A percentile compares a stretch with the other conserved stretches of the same genome.
Conservation (phyloP, 2,888 invertebrate genomes). For the Agonopterix arenella region DNA sequence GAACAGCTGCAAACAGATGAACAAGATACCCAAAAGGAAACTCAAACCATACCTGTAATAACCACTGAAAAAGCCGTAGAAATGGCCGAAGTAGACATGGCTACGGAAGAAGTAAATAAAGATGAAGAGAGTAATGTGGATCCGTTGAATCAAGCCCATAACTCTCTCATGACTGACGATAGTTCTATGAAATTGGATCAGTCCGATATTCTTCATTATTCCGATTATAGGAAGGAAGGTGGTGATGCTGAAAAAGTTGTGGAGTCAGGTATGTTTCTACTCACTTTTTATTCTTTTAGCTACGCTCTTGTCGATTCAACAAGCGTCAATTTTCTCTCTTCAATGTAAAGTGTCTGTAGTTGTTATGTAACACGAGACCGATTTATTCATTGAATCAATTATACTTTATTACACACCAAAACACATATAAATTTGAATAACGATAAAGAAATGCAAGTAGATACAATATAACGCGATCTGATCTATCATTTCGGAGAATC, state of each 20-base stretch:
- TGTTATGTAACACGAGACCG: too few species aligned
- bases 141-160: slow-evolving; percentile 40
- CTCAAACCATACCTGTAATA: not conserved
- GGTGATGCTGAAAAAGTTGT: slow-evolving; percentile 12
- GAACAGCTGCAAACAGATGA: not conserved
- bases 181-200: slow-evolving; percentile 44
- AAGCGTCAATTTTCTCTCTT: too few species aligned
- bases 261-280: slow-evolving; percentile 19
- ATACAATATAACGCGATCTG: too few species aligned
- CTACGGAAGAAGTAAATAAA: not conserved
- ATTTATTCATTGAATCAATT: too few species aligned
- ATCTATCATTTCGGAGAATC: too few species aligned
- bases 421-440: not conserved
- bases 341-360: too few species aligned
- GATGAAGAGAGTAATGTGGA: slow-evolving; percentile 17
- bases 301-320: too few species aligned
- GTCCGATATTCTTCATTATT: slow-evolving; percentile 45
- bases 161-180: slow-evolving; percentile 61
- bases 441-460: not conserved
- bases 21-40: not conserved
- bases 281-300: too few species aligned
- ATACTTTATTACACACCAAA: too few species aligned
- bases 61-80: not conserved
- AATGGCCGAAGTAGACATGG: not conserved
- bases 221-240: slow-evolving; percentile 31